phyloP scores from a whole-genome alignment of 2,797 vertebrate genomes.

The Kryptolebias ocellatus region DNA sequence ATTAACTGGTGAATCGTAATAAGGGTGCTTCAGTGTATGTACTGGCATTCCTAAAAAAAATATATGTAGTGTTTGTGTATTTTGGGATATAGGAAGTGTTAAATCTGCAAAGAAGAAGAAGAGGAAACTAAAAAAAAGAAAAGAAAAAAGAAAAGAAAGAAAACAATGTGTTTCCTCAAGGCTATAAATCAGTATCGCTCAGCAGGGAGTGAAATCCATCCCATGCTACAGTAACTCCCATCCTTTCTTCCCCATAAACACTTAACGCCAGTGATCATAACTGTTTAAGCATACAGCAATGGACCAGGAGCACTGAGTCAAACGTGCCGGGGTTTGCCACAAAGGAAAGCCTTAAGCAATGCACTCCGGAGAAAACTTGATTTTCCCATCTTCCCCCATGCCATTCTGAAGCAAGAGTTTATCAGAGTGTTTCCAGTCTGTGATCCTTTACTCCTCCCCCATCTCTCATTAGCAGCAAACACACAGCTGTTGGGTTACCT shows the following conservation, averaged over 20 bases:
- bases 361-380: conserved; percentile 73
- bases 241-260: conserved; percentile 54
- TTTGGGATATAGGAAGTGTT: conserved; percentile 17
- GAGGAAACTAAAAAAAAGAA: neutral
- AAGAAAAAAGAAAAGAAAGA: conserved; percentile 18
- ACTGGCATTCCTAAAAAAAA: no score
- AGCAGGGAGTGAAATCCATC: conserved; percentile 64
- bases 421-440: conserved; percentile 77
- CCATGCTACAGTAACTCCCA: conserved; percentile 56
- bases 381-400: conserved; percentile 66
- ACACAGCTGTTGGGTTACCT: conserved; percentile 83
- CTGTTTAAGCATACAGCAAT: conserved; percentile 58
- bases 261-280: conserved; percentile 64
- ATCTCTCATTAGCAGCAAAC: conserved; percentile 84
- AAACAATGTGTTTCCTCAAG: conserved; percentile 52
- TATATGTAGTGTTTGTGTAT: no score
- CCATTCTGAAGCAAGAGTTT: conserved; percentile 72
- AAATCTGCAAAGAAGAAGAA: conserved; percentile 49
- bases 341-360: conserved; percentile 69
- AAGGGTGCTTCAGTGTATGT: no score
- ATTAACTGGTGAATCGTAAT: no score
- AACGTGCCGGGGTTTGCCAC: conserved; percentile 59
- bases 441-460: conserved; percentile 79
- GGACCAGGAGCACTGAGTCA: conserved; percentile 69
- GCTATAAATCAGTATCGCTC: conserved; percentile 65